Evolutionary conservation across 2,113 vertebrate genomes (phyloP), one percentile per base, ranked within the genome.

Genomic region (Ardeotis arabs): DNA sequence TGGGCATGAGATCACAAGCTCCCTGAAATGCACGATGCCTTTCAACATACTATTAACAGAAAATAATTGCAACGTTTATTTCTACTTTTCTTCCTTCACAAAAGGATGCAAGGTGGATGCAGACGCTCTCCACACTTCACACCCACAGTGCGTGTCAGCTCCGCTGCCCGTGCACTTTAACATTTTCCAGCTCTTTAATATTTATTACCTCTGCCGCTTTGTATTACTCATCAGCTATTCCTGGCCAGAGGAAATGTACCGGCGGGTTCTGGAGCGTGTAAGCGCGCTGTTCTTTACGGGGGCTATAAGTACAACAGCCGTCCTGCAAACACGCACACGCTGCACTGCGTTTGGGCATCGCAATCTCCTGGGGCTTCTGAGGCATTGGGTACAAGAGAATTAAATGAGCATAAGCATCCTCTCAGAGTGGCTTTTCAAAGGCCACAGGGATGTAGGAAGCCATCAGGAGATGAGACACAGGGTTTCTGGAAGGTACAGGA

Each of bases 211-310:
- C 83, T 93, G 94, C 89, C 7, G 74, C 93, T 95, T 85, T 84
- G 88, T 70, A 31, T 96, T 96, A 80, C 96, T 97, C 96, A 95
- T 94, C 88, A 66, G 90, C 94, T 95, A 96, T 95, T 95, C 96
- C 94, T 94, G 95, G 90, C 91, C 94, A 64, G 85, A 92, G 95
- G 94, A 94, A 89, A 92, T 24, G 95, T 9, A 17, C 44, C 9
- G 69, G 63, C 1, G 5, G 76, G 75, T 68, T 87, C 78, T 63
- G 69, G 70, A 74, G 79, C 1, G 5, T 31, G 88, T 80, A 62
- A 4, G 1, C 49, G 35, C 60, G 50, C 87, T 41, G 82, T 3
- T 86, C 85, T 89, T 94, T 21, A 70, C 81, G 81, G 87, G 27
- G 23, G 33, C n/a, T 41, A 0, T 2, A 52, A 74, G 77, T 59